Evolutionary conservation across 53 echinoderm and acorn worm species (phyloP), one percentile per base, ranked within the genome.

Genomic region (Zoroaster sp.): DNA sequence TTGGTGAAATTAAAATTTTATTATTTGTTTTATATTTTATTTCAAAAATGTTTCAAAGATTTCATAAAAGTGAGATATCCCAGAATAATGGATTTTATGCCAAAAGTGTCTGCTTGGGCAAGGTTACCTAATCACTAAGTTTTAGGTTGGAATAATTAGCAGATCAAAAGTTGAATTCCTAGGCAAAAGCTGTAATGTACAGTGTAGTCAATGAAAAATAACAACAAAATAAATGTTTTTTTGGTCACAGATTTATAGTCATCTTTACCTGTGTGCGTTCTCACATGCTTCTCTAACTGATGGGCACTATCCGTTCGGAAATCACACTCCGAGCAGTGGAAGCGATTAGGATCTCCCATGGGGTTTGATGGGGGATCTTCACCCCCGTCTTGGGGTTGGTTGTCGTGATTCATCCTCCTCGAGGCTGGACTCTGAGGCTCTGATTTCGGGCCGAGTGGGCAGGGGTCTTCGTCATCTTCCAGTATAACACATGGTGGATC

Each of bases 201-300:
- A n/a, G n/a, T n/a, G n/a, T n/a, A n/a, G n/a, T n/a, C n/a, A n/a
- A n/a, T n/a, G n/a, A n/a, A n/a, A n/a, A n/a, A n/a, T n/a, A n/a
- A n/a, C n/a, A n/a, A n/a, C n/a, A n/a, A n/a, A n/a, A n/a, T n/a
- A n/a, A n/a, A n/a, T n/a, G n/a, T n/a, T n/a, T n/a, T n/a, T n/a
- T n/a, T n/a, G n/a, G n/a, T n/a, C n/a, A n/a, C n/a, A n/a, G n/a
- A n/a, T n/a, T n/a, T n/a, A n/a, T n/a, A n/a, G n/a, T n/a, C n/a
- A n/a, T n/a, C n/a, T n/a, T 83, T 63, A 93, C 93, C 93, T 71
- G 89, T 80, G 51, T 93, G 93, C 28, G 85, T 88, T 37, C 93
- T 82, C 20, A 83, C 32, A 55, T 93, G 93, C 72, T 93, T 89
- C 75, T 88, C 83, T 28, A 93, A 76, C 55, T 75, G 68, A 35